A percentile compares a stretch with the other conserved stretches of the same genome.
Conservation (phyloP, 2,888 invertebrate genomes). For the Serrognathus titanus region DNA sequence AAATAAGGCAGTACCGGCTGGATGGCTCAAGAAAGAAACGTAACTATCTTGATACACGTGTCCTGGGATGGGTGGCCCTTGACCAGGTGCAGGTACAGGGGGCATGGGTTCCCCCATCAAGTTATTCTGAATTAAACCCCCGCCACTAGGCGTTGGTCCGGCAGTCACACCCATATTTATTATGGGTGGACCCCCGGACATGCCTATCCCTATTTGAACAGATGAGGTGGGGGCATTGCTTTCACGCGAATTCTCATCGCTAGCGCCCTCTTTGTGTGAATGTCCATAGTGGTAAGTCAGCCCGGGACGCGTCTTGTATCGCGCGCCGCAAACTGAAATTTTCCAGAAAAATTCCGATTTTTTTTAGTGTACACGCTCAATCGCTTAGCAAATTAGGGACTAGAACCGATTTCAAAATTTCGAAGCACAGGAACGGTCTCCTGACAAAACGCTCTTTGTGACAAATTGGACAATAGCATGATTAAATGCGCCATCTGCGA, state of each 20-base stretch:
- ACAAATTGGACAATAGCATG: conserved; percentile 16
- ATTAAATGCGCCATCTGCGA: conserved; percentile 18
- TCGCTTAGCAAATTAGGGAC: conserved; percentile 41
- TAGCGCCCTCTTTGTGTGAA: conserved; percentile 69
- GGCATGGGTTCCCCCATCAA: conserved; percentile 35
- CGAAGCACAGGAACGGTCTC: conserved; percentile 15
- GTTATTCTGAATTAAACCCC: conserved; percentile 17
- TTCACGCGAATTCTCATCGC: conserved; percentile 51
- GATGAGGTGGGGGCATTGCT: conserved; percentile 44
- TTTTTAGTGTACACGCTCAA: conserved; percentile 34
- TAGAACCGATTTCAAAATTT: conserved; percentile 41
- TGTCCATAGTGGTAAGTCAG: conserved; percentile 94
- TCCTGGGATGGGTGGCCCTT: conserved; percentile 40
- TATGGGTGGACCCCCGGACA: conserved; percentile 23
- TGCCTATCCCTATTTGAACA: conserved; percentile 31
- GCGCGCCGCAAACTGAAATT: conserved; percentile 85
- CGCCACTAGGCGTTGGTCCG: conserved; percentile 18
- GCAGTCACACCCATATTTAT: conserved; percentile 18
- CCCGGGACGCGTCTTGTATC: conserved; percentile 95
- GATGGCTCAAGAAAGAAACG: conserved; percentile 64
- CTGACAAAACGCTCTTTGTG: conserved; percentile 5
- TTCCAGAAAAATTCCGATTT: conserved; percentile 27
- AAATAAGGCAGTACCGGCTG: conserved; percentile 50
- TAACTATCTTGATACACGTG: conserved; percentile 65
- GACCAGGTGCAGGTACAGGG: conserved; percentile 37